Evolutionary conservation across 2,888 invertebrate genomes (phyloP), one percentile per base, ranked within the genome.

Genomic region (Tillus elongatus): DNA sequence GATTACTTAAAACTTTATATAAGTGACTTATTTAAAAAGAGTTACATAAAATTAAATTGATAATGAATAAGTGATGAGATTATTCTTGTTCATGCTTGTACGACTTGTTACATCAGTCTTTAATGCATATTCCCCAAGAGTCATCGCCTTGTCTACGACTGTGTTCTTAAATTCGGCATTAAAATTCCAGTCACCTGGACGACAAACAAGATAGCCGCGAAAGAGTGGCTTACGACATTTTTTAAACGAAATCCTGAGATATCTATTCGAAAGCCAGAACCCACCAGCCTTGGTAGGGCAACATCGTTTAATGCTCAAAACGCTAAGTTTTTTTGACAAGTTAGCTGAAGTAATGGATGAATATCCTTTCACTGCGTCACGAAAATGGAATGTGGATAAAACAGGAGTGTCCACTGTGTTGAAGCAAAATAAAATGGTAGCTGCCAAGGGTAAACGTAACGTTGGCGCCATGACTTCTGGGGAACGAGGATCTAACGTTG

Each of bases 301-400:
- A 53, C 51, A 39, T 45, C 49, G 40, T 54, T 53, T 48, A 47
- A n/a, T n/a, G n/a, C n/a, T n/a, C n/a, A n/a, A n/a, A n/a, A n/a
- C n/a, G n/a, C n/a, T n/a, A n/a, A n/a, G n/a, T n/a, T 44, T 50
- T 50, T 50, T 51, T 45, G 48, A 50, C 13, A 51, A 55, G 42
- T 47, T 51, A 39, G 47, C 43, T 30, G 41, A 40, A 36, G 46
- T 52, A 33, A 41, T 49, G 28, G 28, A 28, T 8, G 13, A 11
- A 8, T 28, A 28, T 37, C 46, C 49, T 47, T 33, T 40, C 33
- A 48, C 41, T n/a, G n/a, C n/a, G n/a, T n/a, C n/a, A n/a, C n/a
- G n/a, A n/a, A n/a, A n/a, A n/a, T n/a, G n/a, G n/a, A 38, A 55
- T 27, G 32, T 47, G 26, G 53, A 52, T 40, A 52, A 56, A 29